Base-by-base conservation (phyloP, 2,113 vertebrate genomes). In the Rhombomys opimus region DNA sequence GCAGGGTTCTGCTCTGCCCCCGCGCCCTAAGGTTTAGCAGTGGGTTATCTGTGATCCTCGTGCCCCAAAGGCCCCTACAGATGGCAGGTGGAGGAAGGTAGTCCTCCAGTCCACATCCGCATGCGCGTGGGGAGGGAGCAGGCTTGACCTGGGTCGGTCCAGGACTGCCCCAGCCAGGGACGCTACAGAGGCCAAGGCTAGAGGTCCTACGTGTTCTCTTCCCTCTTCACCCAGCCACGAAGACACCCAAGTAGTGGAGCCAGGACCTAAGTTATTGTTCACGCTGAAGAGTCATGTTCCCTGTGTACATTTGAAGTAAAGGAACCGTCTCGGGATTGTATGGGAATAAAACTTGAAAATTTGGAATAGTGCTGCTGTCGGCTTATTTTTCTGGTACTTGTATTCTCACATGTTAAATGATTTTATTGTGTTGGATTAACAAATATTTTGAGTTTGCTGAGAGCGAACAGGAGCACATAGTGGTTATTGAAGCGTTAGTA, bases 391-490 rank as follows among this genome's bases (percentile, higher is more conserved):
- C 97, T 98, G 98, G 98, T 99, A 98, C 98, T 98, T 98, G 98
- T 97, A 97, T 97, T 98, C 98, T 98, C 98, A 98, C 98, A 98
- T 97, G 97, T 98, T 96, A 98, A 98, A 98, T 97, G 97, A 98
- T 98, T 98, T 98, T 97, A 97, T 99, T 99, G 98, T 98, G 98
- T 99, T 98, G 98, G 98, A 98, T 99, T 99, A 98, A 99, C 99
- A 98, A 97, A 98, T 99, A 98, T 98, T 99, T 98, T 98, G 98
- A 98, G 98, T 97, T 98, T 98, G 98, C 98, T 98, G 98, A 98
- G 59, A 38, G 63, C 75, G 65, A 78, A 61, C 50, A 93, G 93
- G 63, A 91, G 76, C 87, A 96, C 46, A 97, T 95, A 98, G 96
- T 97, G 97, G 96, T 98, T 46, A 98, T 99, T 97, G 95, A 98